Percentiles rank a stretch among this genome's conserved stretches.
phyloP scores from a whole-genome alignment of 2,797 vertebrate genomes.

The Myotis vivesi region DNA sequence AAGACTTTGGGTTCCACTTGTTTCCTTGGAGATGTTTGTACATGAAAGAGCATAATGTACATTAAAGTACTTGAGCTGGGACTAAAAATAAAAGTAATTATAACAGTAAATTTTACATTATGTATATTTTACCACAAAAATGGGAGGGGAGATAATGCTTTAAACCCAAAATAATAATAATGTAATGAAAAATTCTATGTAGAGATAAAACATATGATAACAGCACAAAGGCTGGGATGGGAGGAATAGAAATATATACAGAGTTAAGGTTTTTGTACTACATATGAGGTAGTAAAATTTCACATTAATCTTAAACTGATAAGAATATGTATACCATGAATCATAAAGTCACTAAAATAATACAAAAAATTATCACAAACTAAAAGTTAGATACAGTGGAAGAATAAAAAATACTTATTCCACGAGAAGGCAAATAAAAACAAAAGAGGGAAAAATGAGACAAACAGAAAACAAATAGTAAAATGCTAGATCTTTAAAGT shows the following conservation, averaged over 20 bases:
- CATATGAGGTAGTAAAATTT: not conserved
- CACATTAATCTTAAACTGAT: not conserved
- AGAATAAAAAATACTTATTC: not conserved
- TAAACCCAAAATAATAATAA: not conserved
- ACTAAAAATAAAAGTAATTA: slow-evolving; percentile 28
- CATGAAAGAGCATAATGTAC: slow-evolving; percentile 43
- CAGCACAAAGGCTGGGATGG: not conserved
- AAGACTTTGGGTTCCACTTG: slow-evolving; percentile 38
- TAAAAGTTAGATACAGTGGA: not conserved
- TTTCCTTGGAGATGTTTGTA: slow-evolving; percentile 69
- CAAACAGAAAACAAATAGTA: not conserved
- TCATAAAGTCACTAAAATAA: not conserved
- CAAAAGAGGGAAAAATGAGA: not conserved
- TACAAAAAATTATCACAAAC: not conserved
- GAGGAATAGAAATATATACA: not conserved
- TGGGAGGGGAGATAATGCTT: not conserved
- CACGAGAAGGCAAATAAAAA: not conserved
- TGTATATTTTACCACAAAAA: not conserved
- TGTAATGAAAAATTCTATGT: not conserved
- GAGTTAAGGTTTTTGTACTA: not conserved
- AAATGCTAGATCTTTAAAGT: not conserved
- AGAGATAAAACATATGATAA: not conserved
- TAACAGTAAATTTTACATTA: not conserved
- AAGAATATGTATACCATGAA: not conserved
- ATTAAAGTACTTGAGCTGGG: slow-evolving; percentile 69